A percentile compares a stretch with the other conserved stretches of the same genome.
These are phyloP conservation scores for Drosophila eohydei DNA, from an alignment of 2,888 invertebrate species.

Conservation along the genomic window DNA sequence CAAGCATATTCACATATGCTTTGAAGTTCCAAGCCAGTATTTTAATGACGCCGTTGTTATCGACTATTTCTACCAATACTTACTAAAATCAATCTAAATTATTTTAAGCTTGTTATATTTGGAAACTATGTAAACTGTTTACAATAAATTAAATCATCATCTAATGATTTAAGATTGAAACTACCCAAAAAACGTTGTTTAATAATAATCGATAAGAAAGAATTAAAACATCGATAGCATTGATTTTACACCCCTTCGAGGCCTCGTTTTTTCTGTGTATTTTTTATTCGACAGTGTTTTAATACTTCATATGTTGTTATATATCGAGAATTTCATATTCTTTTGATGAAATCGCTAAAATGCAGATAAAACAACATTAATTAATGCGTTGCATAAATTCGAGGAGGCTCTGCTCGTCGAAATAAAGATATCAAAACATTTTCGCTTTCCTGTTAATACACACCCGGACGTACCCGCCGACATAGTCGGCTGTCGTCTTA, in stretches of 20 bases:
- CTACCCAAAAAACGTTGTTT: not conserved
- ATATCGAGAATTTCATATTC: constrained; percentile 22
- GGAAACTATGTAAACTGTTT: no score
- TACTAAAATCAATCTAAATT: not conserved
- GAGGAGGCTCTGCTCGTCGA: constrained; percentile 1
- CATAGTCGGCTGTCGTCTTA: constrained; percentile 30
- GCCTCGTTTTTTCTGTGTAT: constrained; percentile 74
- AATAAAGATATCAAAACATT: constrained; percentile 16
- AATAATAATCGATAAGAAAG: constrained; percentile 16
- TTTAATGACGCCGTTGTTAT: constrained; percentile 29
- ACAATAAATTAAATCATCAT: not conserved
- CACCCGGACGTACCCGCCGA: constrained; percentile 43
- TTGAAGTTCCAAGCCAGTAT: constrained; percentile 3
- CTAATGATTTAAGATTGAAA: no score
- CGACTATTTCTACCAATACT: not conserved
- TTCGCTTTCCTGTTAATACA: constrained; percentile 22
- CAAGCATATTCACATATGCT: not conserved
- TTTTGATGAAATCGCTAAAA: constrained; percentile 21
- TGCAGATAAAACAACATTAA: constrained; percentile 24
- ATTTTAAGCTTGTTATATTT: not conserved
- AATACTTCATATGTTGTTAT: constrained; percentile 43
- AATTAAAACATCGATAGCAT: constrained; percentile 40
- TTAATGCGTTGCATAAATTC: constrained; percentile 1
- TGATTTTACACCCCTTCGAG: constrained; percentile 44
- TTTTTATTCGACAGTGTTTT: constrained; percentile 53